A percentile compares a stretch with the other conserved stretches of the same genome.
Evolutionary conservation across 2,797 vertebrate genomes (phyloP).

Genomic region (Echeneis naucrates): DNA sequence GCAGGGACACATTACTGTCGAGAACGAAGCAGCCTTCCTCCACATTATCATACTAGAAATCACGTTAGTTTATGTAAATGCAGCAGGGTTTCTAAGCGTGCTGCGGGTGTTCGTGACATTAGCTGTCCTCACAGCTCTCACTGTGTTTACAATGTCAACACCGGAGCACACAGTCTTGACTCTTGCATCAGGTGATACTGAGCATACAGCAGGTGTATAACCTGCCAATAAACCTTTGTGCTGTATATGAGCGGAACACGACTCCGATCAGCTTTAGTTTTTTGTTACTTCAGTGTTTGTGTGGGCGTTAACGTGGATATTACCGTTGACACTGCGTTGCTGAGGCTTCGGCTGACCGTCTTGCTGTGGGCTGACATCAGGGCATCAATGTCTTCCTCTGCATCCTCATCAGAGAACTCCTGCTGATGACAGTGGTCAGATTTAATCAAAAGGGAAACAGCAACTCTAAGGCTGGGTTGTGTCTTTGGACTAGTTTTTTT

Average conservation of each 20-base stretch:
- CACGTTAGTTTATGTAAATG: constrained; percentile 42
- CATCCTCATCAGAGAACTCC: constrained; percentile 87
- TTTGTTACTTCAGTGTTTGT: constrained; percentile 19
- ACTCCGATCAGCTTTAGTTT: background rate
- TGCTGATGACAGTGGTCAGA: constrained; percentile 63
- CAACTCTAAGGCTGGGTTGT: constrained; percentile 33
- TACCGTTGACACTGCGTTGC: constrained; percentile 90
- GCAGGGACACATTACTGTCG: background rate
- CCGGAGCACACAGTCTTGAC: constrained; percentile 16
- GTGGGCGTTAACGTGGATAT: constrained; percentile 51
- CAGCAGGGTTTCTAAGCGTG: constrained; percentile 13
- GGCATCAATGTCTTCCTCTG: constrained; percentile 89
- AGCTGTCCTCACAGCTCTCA: constrained; percentile 7
- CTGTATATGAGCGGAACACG: constrained; percentile 8
- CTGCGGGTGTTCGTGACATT: constrained; percentile 24
- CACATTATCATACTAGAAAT: constrained; percentile 14
- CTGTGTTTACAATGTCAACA: constrained; percentile 62
- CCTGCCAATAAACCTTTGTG: constrained; percentile 19
- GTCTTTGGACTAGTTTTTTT: constrained; percentile 17
- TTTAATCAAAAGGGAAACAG: constrained; percentile 47
- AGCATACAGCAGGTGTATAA: constrained; percentile 5
- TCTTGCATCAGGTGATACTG: constrained; percentile 24
- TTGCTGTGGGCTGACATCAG: constrained; percentile 85
- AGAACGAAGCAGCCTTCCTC: background rate
- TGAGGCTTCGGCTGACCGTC: constrained; percentile 74